These are phyloP conservation scores for Parotocinclus haroldoi DNA, from an alignment of 2,797 vertebrate genomes.

Conservation along the genomic window DNA sequence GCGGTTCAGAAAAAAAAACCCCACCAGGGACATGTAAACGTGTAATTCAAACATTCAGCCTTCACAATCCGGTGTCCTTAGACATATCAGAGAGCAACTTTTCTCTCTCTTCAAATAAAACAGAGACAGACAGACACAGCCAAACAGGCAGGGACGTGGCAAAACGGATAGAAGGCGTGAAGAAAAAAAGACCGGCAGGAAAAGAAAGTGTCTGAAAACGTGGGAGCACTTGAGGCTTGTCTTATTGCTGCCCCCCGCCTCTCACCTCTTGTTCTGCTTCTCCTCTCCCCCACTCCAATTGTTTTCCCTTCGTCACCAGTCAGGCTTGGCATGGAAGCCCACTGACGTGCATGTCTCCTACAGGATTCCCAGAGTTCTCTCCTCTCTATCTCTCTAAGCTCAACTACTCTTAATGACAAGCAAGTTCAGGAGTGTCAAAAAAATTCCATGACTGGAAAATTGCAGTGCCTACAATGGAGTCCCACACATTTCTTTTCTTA, in stretches of 20 bases:
- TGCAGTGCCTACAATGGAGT: slow-evolving; percentile 53
- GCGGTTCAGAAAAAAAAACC: too few relatives aligned
- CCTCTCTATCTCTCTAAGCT: neutral
- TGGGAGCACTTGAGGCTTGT: slow-evolving; percentile 60
- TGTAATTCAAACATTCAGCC: too few relatives aligned
- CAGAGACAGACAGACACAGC: neutral
- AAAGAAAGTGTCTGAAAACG: slow-evolving; percentile 46
- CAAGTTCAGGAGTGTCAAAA: slow-evolving; percentile 40
- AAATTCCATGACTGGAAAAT: slow-evolving; percentile 51
- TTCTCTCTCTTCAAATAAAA: neutral
- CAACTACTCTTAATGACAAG: slow-evolving; percentile 1
- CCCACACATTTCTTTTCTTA: neutral
- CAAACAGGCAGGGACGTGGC: neutral
- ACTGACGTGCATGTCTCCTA: slow-evolving; percentile 24
- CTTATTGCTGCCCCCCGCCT: slow-evolving; percentile 51
- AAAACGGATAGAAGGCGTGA: slow-evolving; percentile 51
- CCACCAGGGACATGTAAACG: too few relatives aligned
- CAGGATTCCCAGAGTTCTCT: neutral
- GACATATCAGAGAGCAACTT: neutral
- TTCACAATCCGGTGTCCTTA: too few relatives aligned
- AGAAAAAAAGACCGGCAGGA: slow-evolving; percentile 55
- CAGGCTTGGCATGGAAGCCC: slow-evolving; percentile 36
- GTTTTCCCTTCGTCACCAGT: slow-evolving; percentile 45
- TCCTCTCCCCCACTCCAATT: slow-evolving; percentile 43
- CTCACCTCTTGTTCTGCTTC: slow-evolving; percentile 19